A percentile compares a stretch with the other conserved stretches of the same genome.
phyloP scores from a whole-genome alignment of 2,113 vertebrate species.

The Sardina pilchardus region DNA sequence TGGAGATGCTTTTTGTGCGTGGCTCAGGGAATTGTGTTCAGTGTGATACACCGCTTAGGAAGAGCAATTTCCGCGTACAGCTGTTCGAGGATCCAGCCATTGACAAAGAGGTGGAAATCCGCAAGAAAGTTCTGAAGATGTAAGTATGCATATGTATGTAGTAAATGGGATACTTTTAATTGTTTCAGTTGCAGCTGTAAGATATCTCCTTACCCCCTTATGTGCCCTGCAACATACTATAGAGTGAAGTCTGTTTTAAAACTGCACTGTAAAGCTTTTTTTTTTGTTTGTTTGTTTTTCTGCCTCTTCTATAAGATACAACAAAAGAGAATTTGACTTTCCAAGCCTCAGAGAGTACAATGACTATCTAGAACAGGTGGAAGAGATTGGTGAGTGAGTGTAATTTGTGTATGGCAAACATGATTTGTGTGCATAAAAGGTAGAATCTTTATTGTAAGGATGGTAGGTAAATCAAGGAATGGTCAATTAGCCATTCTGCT shows the following conservation, averaged over 20 bases:
- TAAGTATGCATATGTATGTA: slow-evolving; percentile 65
- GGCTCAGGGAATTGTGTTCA: slow-evolving; percentile 94
- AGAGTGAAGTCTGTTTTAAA: not conserved
- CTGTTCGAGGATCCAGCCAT: slow-evolving; percentile 95
- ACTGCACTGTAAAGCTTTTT: slow-evolving; percentile 29
- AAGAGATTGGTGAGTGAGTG: slow-evolving; percentile 88
- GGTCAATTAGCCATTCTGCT: too few relatives aligned
- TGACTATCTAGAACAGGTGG: slow-evolving; percentile 93
- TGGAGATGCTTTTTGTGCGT: slow-evolving; percentile 95
- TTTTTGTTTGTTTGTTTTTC: not conserved
- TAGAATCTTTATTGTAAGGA: not conserved
- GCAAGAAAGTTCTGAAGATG: slow-evolving; percentile 98
- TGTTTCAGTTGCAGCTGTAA: not conserved
- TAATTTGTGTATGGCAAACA: not conserved
- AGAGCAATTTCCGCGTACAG: slow-evolving; percentile 94
- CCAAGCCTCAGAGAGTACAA: slow-evolving; percentile 87
- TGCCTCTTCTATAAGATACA: slow-evolving; percentile 82
- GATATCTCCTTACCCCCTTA: not conserved
- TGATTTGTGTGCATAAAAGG: not conserved
- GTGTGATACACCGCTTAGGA: slow-evolving; percentile 90
- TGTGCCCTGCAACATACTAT: not conserved
- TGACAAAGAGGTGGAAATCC: slow-evolving; percentile 98
- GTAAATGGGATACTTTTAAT: not conserved
- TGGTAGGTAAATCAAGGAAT: too few relatives aligned
- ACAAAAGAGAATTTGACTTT: slow-evolving; percentile 96